Evolutionary conservation across 1,140 invertebrate species (phyloP).

Genomic region (Drosophila sulfurigaster): DNA sequence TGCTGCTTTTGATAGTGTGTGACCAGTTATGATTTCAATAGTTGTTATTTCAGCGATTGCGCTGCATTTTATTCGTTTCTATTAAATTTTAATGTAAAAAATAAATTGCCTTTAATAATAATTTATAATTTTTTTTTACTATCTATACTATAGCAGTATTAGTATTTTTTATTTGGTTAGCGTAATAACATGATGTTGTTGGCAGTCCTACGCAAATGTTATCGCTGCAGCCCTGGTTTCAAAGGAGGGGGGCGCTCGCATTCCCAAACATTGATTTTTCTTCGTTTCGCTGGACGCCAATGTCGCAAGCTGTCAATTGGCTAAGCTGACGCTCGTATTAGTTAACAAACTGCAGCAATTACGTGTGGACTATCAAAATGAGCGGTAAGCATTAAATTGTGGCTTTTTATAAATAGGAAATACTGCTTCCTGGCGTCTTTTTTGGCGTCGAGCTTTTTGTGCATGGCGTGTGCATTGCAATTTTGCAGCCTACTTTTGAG

Average conservation of each 20-base stretch:
- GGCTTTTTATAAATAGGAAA: not conserved
- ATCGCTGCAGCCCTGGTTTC: slow-evolving; percentile 33
- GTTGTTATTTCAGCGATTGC: too few relatives aligned
- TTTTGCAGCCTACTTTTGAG: slow-evolving; percentile 48
- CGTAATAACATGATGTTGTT: not conserved
- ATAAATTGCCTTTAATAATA: not conserved
- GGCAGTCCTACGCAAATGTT: slow-evolving; percentile 20
- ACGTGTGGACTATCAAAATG: slow-evolving; percentile 31
- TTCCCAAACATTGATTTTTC: slow-evolving; percentile 63
- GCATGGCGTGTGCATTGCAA: slow-evolving; percentile 35
- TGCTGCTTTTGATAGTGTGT: too few relatives aligned
- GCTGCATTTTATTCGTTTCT: not conserved
- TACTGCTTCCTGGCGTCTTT: not conserved
- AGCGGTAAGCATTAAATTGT: slow-evolving; percentile 32
- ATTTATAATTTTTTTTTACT: not conserved
- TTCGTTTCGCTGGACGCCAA: slow-evolving; percentile 40
- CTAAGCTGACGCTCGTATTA: slow-evolving; percentile 8
- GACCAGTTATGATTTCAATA: too few relatives aligned
- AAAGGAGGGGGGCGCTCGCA: slow-evolving; percentile 52
- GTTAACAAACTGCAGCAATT: slow-evolving; percentile 34
- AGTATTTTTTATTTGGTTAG: not conserved
- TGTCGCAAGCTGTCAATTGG: slow-evolving; percentile 35
- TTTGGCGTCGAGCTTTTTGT: not conserved
- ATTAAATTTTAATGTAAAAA: not conserved
- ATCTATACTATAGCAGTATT: not conserved